These are phyloP conservation scores for Rhagophthalmus giganteus DNA, from an alignment of 2,888 invertebrate species.

Conservation along the genomic window DNA sequence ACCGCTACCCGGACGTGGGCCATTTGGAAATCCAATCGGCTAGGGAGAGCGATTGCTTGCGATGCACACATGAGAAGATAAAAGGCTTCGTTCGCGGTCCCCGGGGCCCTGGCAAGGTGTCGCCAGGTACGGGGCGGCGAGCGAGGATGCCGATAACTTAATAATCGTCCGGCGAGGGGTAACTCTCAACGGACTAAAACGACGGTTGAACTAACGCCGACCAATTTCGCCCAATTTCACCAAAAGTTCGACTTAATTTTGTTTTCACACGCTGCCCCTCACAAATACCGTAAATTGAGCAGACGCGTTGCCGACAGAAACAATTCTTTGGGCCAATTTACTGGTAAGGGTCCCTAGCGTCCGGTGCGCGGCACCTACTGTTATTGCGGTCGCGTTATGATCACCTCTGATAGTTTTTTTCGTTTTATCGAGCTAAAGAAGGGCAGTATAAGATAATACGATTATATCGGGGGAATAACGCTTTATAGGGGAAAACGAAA, in stretches of 20 bases:
- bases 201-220: slow-evolving; percentile 52
- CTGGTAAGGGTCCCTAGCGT: slow-evolving; percentile 40
- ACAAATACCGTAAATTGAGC: slow-evolving; percentile 51
- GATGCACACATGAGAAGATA: slow-evolving; percentile 45
- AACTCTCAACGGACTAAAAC: slow-evolving; percentile 50
- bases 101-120: slow-evolving; percentile 40
- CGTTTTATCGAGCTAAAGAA: slow-evolving; percentile 46
- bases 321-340: slow-evolving; percentile 51
- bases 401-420: slow-evolving; percentile 37
- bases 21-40: slow-evolving; percentile 42
- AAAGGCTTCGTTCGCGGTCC: slow-evolving; percentile 41
- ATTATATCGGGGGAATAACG: slow-evolving; percentile 51
- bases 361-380: slow-evolving; percentile 28
- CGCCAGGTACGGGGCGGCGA: slow-evolving; percentile 38
- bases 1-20: slow-evolving; percentile 43
- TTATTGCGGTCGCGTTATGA: slow-evolving; percentile 36
- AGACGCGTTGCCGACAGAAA: slow-evolving; percentile 49
- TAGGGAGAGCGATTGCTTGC: slow-evolving; percentile 40
- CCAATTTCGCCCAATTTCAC: slow-evolving; percentile 66
- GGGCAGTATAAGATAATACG: slow-evolving; percentile 50
- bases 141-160: slow-evolving; percentile 50
- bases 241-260: slow-evolving; percentile 62
- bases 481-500: slow-evolving; percentile 50
- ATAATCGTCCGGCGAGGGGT: slow-evolving; percentile 55
- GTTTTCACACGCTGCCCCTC: slow-evolving; percentile 58